These are phyloP conservation scores for Spodoptera exigua DNA, from an alignment of 2,888 invertebrate genomes.

Conservation along the genomic window DNA sequence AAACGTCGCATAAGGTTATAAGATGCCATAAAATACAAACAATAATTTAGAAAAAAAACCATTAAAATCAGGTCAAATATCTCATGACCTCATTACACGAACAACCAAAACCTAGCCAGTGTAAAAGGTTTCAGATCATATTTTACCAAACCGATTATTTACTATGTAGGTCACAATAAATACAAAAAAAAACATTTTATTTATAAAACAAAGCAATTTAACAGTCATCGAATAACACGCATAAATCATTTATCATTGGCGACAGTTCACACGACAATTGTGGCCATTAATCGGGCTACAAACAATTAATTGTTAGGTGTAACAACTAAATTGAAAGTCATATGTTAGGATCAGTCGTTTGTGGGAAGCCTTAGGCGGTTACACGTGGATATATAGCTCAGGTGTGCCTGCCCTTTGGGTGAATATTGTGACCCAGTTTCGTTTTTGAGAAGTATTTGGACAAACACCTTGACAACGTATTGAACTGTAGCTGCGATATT, in stretches of 20 bases:
- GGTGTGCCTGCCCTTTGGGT: constrained; percentile 36
- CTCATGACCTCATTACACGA: no score
- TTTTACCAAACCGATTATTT: no score
- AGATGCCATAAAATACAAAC: no score
- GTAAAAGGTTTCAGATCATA: no score
- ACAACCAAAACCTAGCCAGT: no score
- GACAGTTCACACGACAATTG: constrained; percentile 31
- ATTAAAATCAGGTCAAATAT: no score
- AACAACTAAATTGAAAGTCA: constrained; percentile 44
- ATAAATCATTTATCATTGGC: constrained; percentile 30
- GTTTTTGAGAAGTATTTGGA: constrained; percentile 26
- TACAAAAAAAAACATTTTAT: constrained; percentile 1
- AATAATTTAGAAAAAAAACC: no score
- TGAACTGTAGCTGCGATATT: constrained; percentile 4
- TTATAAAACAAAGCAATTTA: constrained; percentile 20
- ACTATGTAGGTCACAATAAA: no score
- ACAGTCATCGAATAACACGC: constrained; percentile 4
- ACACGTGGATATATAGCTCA: constrained; percentile 45
- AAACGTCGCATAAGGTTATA: no score
- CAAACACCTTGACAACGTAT: constrained; percentile 16
- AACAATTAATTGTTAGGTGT: constrained; percentile 42
- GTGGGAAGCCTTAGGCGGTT: constrained; percentile 40
- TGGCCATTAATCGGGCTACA: constrained; percentile 36
- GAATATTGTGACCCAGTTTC: constrained; percentile 48
- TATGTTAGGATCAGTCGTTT: constrained; percentile 41